Evolutionary conservation across 2,113 vertebrate genomes (phyloP).

Genomic region (Ranitomeya imitator): DNA sequence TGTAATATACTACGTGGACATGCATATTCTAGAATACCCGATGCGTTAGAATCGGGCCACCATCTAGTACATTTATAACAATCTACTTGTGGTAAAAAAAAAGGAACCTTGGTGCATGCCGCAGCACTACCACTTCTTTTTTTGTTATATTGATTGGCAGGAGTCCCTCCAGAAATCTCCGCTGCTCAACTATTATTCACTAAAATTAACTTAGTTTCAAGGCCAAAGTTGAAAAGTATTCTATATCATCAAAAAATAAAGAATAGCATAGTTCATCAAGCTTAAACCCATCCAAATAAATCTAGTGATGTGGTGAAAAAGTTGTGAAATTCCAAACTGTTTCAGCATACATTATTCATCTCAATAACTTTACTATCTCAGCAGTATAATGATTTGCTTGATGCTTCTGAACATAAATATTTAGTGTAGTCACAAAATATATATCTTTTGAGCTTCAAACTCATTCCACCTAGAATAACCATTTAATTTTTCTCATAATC

Average conservation of each 20-base stretch:
- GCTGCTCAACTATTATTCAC: not conserved
- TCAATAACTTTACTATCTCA: constrained; percentile 42
- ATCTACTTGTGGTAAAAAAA: too few relatives aligned
- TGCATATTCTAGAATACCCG: too few relatives aligned
- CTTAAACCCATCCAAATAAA: constrained; percentile 5
- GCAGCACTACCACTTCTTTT: too few relatives aligned
- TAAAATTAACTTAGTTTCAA: not conserved
- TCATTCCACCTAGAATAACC: constrained; percentile 9
- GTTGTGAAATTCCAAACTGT: constrained; percentile 37
- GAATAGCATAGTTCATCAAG: not conserved
- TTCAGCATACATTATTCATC: constrained; percentile 44
- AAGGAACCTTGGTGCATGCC: too few relatives aligned
- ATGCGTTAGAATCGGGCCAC: too few relatives aligned
- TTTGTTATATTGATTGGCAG: too few relatives aligned
- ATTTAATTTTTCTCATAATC: constrained; percentile 36
- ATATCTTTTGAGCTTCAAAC: constrained; percentile 22
- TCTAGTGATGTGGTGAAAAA: constrained; percentile 25
- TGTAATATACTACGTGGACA: too few relatives aligned
- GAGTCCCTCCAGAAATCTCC: not conserved
- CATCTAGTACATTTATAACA: too few relatives aligned
- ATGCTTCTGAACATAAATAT: constrained; percentile 50
- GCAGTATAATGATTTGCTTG: constrained; percentile 38
- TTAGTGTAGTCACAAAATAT: constrained; percentile 37
- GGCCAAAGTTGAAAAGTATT: not conserved
- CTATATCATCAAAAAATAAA: not conserved